A percentile compares a stretch with the other conserved stretches of the same genome.
phyloP scores from a whole-genome alignment of 2,888 invertebrate species.

The Meiosimyza platycephala region DNA sequence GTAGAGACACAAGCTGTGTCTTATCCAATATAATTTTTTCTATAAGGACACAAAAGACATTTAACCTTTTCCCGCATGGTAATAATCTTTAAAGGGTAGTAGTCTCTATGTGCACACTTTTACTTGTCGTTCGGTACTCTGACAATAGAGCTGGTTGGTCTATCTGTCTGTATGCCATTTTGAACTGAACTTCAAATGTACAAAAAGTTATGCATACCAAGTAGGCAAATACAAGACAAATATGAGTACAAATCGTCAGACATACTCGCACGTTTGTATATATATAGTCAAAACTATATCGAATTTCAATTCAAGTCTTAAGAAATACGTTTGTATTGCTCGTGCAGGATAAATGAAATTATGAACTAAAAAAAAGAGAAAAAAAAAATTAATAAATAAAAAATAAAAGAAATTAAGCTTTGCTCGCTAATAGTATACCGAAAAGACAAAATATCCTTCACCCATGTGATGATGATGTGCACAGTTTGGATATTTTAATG shows the following conservation, averaged over 20 bases:
- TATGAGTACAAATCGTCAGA: neutral
- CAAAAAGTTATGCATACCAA: constrained; percentile 20
- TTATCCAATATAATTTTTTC: too few species aligned
- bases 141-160: constrained; percentile 1
- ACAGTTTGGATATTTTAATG: too few species aligned
- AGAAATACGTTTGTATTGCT: neutral
- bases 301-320: constrained; percentile 3
- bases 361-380: neutral
- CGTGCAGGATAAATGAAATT: neutral
- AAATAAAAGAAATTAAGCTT: neutral
- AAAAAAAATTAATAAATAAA: neutral
- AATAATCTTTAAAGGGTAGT: too few species aligned
- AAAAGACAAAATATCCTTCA: constrained; percentile 16
- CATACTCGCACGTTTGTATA: too few species aligned
- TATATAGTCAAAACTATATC: neutral
- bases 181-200: too few species aligned
- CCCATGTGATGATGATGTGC: neutral
- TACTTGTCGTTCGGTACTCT: neutral
- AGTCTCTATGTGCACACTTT: too few species aligned
- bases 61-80: too few species aligned
- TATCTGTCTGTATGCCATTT: neutral
- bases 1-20: too few species aligned
- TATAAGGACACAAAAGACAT: too few species aligned
- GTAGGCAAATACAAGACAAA: constrained; percentile 13
- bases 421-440: neutral